A percentile compares a stretch with the other conserved stretches of the same genome.
Conservation (phyloP, 2,113 vertebrate genomes). For the Istiophorus platypterus region DNA sequence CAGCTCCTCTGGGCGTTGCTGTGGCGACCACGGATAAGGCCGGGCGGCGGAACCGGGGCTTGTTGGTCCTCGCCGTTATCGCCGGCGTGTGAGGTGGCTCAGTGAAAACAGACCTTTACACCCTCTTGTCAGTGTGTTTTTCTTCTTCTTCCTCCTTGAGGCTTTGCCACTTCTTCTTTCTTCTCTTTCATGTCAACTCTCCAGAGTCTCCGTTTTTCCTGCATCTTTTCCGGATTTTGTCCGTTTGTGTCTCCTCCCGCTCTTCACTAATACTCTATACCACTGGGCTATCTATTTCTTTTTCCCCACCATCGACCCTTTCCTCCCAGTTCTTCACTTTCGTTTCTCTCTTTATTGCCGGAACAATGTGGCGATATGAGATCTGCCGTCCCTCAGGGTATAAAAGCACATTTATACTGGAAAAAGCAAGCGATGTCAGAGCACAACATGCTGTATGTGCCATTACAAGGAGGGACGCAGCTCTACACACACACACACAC, state of each 20-base stretch:
- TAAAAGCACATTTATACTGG: constrained; percentile 42
- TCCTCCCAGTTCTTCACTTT: not conserved
- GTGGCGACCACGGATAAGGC: constrained; percentile 10
- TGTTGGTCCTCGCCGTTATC: constrained; percentile 36
- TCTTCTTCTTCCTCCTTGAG: not conserved
- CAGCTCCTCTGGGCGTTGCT: not conserved
- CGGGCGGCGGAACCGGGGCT: constrained; percentile 1
- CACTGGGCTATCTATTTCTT: constrained; percentile 14
- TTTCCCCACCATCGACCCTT: not conserved
- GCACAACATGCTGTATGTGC: not conserved
- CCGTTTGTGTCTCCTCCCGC: not conserved
- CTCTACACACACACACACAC: no score
- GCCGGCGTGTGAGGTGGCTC: constrained; percentile 12
- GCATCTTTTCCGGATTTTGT: constrained; percentile 1
- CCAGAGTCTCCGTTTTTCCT: constrained; percentile 2
- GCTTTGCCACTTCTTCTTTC: not conserved
- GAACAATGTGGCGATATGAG: constrained; percentile 10
- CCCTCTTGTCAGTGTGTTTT: constrained; percentile 24
- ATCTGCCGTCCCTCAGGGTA: constrained; percentile 12
- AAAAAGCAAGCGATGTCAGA: constrained; percentile 10
- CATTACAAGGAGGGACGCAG: not conserved
- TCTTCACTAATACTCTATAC: constrained; percentile 38
- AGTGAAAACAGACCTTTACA: constrained; percentile 57
- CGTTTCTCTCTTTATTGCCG: not conserved
- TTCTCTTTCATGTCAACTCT: not conserved